Evolutionary conservation across 2,888 invertebrate genomes (phyloP).

Genomic region (Drosophila borborema): DNA sequence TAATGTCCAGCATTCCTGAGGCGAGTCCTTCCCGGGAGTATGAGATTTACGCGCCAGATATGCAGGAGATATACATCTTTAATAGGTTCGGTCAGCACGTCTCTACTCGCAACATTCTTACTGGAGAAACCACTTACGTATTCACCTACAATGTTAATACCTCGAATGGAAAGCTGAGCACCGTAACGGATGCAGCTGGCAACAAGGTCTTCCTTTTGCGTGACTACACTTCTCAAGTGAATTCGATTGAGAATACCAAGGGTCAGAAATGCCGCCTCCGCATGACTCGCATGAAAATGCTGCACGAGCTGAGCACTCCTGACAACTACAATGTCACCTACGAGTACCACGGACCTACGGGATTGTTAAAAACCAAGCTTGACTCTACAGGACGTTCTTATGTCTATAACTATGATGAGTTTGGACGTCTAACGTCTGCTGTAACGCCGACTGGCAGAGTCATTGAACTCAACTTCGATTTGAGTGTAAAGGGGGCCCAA

Average conservation of each 20-base stretch:
- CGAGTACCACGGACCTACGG: constrained; percentile 96
- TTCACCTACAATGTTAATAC: constrained; percentile 99
- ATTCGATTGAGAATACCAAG: constrained; percentile 97
- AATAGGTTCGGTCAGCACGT: constrained; percentile 98
- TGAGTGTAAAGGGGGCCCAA: constrained; percentile 95
- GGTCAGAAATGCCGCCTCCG: constrained; percentile 95
- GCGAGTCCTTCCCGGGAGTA: constrained; percentile 94
- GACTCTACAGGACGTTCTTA: constrained; percentile 96
- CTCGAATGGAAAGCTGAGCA: constrained; percentile 96
- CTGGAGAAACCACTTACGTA: constrained; percentile 95
- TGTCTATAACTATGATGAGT: constrained; percentile 97
- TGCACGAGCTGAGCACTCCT: constrained; percentile 95
- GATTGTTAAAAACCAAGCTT: constrained; percentile 93
- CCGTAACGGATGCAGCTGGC: constrained; percentile 96
- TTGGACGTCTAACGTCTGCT: constrained; percentile 95
- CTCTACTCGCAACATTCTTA: constrained; percentile 96
- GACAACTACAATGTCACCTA: constrained; percentile 97
- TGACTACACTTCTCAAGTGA: constrained; percentile 94
- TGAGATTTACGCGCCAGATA: constrained; percentile 97
- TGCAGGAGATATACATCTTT: constrained; percentile 97
- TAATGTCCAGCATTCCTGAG: constrained; percentile 95
- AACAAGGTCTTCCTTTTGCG: constrained; percentile 93
- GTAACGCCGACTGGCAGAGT: constrained; percentile 98
- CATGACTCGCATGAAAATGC: constrained; percentile 96
- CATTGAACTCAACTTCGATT: constrained; percentile 93